Evolutionary conservation across 2,113 vertebrate species (phyloP).

Genomic region (Rhea pennata): DNA sequence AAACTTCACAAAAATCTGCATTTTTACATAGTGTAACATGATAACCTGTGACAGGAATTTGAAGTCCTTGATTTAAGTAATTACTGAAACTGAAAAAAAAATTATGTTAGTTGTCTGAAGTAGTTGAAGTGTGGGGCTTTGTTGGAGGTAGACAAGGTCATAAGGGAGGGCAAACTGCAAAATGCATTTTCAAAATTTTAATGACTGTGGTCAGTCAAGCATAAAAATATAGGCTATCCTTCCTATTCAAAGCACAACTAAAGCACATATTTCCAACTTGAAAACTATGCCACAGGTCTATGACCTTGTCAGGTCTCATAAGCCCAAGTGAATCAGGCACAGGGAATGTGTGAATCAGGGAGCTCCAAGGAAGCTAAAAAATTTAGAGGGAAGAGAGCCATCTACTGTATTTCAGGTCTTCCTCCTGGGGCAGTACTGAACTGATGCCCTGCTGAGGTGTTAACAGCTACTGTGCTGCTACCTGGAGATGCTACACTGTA

Average conservation of each 20-base stretch:
- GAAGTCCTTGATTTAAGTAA: background rate
- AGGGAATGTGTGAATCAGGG: background rate
- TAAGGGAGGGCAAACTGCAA: background rate
- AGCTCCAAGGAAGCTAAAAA: background rate
- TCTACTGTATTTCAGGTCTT: background rate
- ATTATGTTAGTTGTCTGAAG: background rate
- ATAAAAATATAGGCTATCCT: slow-evolving; percentile 2
- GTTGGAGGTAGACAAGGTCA: slow-evolving; percentile 27
- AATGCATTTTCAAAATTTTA: slow-evolving; percentile 6
- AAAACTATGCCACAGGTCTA: slow-evolving; percentile 1
- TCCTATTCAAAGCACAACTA: background rate
- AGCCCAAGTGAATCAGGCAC: background rate
- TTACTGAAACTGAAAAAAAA: background rate
- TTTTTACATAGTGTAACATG: background rate
- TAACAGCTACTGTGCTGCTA: background rate
- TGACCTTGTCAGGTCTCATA: slow-evolving; percentile 45
- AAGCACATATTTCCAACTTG: slow-evolving; percentile 9
- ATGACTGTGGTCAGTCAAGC: background rate
- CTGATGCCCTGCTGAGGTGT: background rate
- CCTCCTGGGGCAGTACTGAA: background rate
- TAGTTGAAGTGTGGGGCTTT: background rate
- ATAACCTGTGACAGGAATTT: background rate
- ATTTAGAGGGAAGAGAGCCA: background rate
- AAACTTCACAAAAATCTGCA: background rate
- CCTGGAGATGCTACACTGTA: background rate